Evolutionary conservation across 2,113 vertebrate species (phyloP).

Genomic region (Scomber scombrus): DNA sequence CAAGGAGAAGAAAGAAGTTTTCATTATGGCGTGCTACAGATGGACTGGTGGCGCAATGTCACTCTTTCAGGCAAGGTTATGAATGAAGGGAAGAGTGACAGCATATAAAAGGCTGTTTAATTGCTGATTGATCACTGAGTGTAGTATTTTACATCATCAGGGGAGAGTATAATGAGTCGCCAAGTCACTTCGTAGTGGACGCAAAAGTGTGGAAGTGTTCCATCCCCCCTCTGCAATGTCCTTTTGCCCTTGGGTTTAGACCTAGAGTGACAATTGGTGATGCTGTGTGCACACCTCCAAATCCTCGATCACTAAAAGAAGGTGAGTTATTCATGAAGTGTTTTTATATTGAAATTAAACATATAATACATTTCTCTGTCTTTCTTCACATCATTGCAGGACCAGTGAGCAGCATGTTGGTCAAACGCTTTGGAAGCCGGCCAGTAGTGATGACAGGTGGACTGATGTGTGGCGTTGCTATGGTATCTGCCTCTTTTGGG

Average conservation of each 20-base stretch:
- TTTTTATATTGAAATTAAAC: neutral
- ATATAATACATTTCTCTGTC: neutral
- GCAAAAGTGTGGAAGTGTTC: slow-evolving; percentile 30
- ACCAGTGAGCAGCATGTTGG: slow-evolving; percentile 86
- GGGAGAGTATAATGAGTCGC: slow-evolving; percentile 57
- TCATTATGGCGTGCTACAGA: slow-evolving; percentile 18
- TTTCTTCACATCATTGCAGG: slow-evolving; percentile 69
- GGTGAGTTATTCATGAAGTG: neutral
- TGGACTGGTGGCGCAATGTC: slow-evolving; percentile 52
- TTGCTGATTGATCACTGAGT: slow-evolving; percentile 75
- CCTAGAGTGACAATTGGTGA: neutral
- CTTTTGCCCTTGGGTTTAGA: slow-evolving; percentile 54
- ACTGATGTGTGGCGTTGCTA: slow-evolving; percentile 83
- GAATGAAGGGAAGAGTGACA: slow-evolving; percentile 65
- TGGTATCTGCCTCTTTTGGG: slow-evolving; percentile 86
- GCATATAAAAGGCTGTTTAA: slow-evolving; percentile 77
- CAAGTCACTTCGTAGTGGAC: slow-evolving; percentile 19
- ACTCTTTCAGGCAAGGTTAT: slow-evolving; percentile 70
- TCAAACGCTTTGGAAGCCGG: slow-evolving; percentile 87
- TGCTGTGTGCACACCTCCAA: neutral
- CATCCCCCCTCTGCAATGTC: slow-evolving; percentile 31
- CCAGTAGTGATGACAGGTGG: slow-evolving; percentile 88
- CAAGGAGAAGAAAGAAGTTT: slow-evolving; percentile 32
- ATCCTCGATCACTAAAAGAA: neutral
- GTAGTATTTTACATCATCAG: slow-evolving; percentile 66